Base-by-base conservation (phyloP, 2,113 vertebrate genomes). In the Piprites chloris region DNA sequence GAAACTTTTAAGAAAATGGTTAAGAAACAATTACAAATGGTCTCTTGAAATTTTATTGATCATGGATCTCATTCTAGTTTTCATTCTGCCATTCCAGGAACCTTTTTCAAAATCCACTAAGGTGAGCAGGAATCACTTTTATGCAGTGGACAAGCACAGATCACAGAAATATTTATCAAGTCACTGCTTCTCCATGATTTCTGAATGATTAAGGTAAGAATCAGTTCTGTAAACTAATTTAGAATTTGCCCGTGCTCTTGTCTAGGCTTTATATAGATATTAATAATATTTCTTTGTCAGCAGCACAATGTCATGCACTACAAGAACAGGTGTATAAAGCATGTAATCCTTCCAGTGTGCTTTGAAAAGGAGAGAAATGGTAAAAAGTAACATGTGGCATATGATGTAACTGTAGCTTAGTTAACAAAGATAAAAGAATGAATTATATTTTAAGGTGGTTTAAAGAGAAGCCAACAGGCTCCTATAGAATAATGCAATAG, bases 21-120 rank as follows among this genome's bases (percentile, higher is more conserved):
- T 72, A 76, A 76, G 35, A 78, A 93, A 75, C 2, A 13, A 39
- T 62, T 76, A 71, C 19, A 53, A 5, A 5, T 28, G 2, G 11
- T 44, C 6, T 79, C 35, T 53, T 81, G 33, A 83, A 94, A 37
- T 85, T 22, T 61, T 72, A 75, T 50, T 93, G 62, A 82, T 83
- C 20, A 21, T 12, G 5, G 17, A 69, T 80, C 39, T 96, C 44
- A 77, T 85, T 80, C 52, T 83, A 35, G 9, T 66, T 82, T 95
- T 50, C 33, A 37, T 86, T 83, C 61, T 78, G 21, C 39, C 55
- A 33, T 24, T 19, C 26, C 39, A 73, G 59, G 33, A 83, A 46
- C 41, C 12, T 91, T 82, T 69, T 63, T 33, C 11, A 10, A 83
- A 89, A 79, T 33, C 41, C 22, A 46, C 37, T 39, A 58, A 49